Conservation (phyloP, 2,113 vertebrate genomes). For the Paedocypris sp. region DNA sequence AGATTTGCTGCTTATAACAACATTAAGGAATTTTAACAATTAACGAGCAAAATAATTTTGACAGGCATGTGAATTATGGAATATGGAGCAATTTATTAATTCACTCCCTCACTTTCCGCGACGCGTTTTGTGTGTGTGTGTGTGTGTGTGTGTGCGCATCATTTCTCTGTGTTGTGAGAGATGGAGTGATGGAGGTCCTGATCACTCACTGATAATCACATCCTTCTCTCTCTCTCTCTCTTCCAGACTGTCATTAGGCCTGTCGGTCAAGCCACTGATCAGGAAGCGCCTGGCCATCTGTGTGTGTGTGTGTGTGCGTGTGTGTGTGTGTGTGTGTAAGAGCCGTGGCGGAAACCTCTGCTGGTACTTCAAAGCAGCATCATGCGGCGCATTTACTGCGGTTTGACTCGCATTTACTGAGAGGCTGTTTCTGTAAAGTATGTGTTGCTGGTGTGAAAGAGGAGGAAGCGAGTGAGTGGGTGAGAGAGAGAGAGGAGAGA, state of each 20-base stretch:
- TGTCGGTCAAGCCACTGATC: conserved; percentile 31
- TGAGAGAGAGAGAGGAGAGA: background rate
- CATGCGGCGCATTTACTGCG: conserved; percentile 9
- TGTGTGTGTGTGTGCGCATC: no score
- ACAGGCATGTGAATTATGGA: no score
- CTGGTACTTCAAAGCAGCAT: conserved; percentile 34
- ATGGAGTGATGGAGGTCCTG: conserved; percentile 11
- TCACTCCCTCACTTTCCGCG: no score
- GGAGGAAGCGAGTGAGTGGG: background rate
- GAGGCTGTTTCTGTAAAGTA: background rate
- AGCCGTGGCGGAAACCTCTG: conserved; percentile 21
- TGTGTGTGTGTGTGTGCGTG: conserved; percentile 2
- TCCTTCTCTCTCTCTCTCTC: conserved; percentile 23
- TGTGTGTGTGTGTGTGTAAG: background rate
- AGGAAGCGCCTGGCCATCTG: conserved; percentile 26
- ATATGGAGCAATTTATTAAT: no score
- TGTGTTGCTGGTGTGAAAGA: background rate
- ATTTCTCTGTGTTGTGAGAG: conserved; percentile 1
- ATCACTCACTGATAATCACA: conserved; percentile 32
- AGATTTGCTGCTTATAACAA: no score
- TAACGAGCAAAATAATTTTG: no score
- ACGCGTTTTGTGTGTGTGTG: no score
- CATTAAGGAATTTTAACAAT: no score
- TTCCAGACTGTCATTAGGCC: conserved; percentile 35
- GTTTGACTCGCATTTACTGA: background rate